These are phyloP conservation scores for Geodia barretti DNA, from an alignment of 37 sponge, comb jelly and placozoan genomes.

Conservation along the genomic window DNA sequence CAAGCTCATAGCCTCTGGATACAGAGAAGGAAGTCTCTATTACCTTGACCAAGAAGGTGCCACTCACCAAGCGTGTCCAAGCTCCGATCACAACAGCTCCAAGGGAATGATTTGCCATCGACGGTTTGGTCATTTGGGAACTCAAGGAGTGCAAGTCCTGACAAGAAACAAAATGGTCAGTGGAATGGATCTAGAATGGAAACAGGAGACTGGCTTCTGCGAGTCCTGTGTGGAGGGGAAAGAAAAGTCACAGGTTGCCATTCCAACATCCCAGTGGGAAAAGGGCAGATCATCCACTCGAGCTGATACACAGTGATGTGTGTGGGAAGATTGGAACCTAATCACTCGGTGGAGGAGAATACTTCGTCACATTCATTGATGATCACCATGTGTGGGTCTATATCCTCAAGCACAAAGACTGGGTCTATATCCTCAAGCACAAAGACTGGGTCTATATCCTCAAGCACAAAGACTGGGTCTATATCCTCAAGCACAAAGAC, in stretches of 20 bases:
- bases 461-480: no score
- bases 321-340: no score
- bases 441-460: no score
- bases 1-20: conserved; percentile 9
- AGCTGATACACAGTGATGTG: no score
- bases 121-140: conserved; percentile 40
- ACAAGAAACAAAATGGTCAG: conserved; percentile 25
- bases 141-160: conserved; percentile 15
- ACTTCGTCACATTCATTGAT: no score
- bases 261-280: conserved; percentile 8
- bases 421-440: no score
- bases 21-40: conserved; percentile 35
- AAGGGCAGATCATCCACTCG: conserved; percentile 18
- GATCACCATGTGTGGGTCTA: no score
- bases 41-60: conserved; percentile 28
- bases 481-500: no score
- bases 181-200: conserved; percentile 6
- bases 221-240: conserved; percentile 48
- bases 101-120: no score
- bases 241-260: conserved; percentile 19
- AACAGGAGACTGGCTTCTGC: conserved; percentile 20
- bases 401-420: no score
- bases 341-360: no score
- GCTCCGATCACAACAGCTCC: conserved; percentile 10
- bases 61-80: neutral